Evolutionary conservation across 1,140 invertebrate genomes (phyloP).

Genomic region (Drosophila melanica): DNA sequence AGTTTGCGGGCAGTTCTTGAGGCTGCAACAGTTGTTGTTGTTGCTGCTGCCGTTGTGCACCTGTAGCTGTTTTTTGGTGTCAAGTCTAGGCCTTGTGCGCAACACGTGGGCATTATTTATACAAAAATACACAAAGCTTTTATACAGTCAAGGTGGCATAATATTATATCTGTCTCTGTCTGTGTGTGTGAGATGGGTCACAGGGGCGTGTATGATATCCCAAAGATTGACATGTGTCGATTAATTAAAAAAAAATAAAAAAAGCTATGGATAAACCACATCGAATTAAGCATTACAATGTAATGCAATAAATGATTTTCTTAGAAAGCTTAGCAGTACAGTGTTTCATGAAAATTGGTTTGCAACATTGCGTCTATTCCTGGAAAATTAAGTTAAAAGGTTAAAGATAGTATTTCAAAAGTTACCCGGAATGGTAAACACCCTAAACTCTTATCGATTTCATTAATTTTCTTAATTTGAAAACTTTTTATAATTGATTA

Average conservation of each 20-base stretch:
- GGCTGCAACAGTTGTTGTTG: neutral
- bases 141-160: neutral
- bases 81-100: neutral
- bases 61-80: conserved; percentile 6
- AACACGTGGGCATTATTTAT: conserved; percentile 26
- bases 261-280: neutral
- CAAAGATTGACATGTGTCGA: conserved; percentile 56
- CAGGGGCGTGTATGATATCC: conserved; percentile 1
- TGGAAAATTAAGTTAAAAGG: too few relatives aligned
- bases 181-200: neutral
- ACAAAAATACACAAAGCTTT: conserved; percentile 36
- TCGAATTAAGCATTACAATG: neutral
- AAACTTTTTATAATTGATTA: too few relatives aligned
- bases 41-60: conserved; percentile 24
- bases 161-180: conserved; percentile 6
- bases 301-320: too few relatives aligned
- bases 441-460: too few relatives aligned
- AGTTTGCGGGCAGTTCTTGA: conserved; percentile 12
- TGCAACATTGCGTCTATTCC: too few relatives aligned
- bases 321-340: too few relatives aligned
- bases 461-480: too few relatives aligned
- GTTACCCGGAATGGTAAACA: too few relatives aligned
- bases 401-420: too few relatives aligned
- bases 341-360: neutral
- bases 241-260: too few relatives aligned